Conservation (phyloP, 2,113 vertebrate genomes). For the Chionis minor region DNA sequence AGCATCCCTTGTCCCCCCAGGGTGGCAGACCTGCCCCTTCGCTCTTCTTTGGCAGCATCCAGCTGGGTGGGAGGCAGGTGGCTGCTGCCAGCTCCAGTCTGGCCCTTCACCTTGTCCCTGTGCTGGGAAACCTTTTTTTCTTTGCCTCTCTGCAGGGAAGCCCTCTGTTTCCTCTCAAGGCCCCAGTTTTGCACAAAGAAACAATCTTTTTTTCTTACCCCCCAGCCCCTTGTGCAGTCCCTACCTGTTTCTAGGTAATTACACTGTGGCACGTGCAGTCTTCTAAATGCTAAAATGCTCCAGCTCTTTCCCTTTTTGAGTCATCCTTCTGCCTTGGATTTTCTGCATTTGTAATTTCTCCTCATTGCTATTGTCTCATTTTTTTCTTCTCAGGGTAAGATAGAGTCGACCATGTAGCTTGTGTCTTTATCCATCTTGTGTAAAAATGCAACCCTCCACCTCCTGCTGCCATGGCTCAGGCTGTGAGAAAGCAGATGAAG, state of each 20-base stretch:
- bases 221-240: too few species aligned
- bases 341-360: not conserved
- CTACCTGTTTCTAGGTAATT: not conserved
- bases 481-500: not conserved
- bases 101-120: not conserved
- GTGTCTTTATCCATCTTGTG: not conserved
- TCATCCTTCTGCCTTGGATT: not conserved
- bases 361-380: not conserved
- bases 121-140: not conserved
- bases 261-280: rapidly evolving
- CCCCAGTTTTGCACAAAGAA: not conserved
- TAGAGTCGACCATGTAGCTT: not conserved
- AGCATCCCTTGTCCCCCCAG: not conserved
- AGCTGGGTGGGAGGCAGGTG: not conserved
- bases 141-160: not conserved
- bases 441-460: not conserved
- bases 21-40: not conserved
- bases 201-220: too few species aligned
- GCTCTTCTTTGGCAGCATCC: not conserved
- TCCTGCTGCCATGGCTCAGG: not conserved
- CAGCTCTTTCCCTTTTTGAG: not conserved
- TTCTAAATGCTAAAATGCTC: not conserved
- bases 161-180: not conserved
- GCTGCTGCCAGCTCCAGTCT: not conserved
- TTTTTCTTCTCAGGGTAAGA: not conserved